phyloP scores from a whole-genome alignment of 2,113 vertebrate genomes.

The Mesembrinibis cayennensis region DNA sequence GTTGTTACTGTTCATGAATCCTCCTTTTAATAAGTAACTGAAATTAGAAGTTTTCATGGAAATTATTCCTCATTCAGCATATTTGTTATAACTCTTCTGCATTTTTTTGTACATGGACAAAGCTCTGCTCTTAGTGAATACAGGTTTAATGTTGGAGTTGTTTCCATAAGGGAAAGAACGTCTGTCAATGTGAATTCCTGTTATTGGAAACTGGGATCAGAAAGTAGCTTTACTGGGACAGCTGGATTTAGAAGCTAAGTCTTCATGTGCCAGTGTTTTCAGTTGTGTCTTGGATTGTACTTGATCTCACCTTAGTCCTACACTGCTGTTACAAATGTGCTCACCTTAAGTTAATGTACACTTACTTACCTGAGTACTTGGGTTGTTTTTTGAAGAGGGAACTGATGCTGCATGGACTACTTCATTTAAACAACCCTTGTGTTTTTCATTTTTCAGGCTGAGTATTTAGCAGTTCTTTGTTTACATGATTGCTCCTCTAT shows the following conservation, averaged over 20 bases:
- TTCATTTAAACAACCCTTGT: neutral
- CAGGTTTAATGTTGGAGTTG: neutral
- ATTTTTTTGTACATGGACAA: neutral
- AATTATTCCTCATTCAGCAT: neutral
- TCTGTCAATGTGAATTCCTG: neutral
- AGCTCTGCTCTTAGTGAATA: neutral
- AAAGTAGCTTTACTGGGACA: neutral
- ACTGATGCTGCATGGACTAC: neutral
- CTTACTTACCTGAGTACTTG: neutral
- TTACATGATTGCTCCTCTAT: neutral
- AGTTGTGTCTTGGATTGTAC: neutral
- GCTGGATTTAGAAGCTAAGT: neutral
- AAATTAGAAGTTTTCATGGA: neutral
- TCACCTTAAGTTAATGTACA: neutral
- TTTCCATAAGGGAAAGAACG: neutral
- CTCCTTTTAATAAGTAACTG: neutral
- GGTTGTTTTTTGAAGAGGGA: neutral
- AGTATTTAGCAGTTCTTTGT: neutral
- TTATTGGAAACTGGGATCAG: neutral
- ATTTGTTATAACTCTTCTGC: neutral
- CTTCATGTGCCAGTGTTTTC: neutral
- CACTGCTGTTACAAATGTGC: neutral
- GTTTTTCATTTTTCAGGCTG: neutral
- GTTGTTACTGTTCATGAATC: neutral
- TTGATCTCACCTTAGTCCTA: neutral